Conservation (phyloP, 2,797 vertebrate genomes). For the Sardinella longiceps region DNA sequence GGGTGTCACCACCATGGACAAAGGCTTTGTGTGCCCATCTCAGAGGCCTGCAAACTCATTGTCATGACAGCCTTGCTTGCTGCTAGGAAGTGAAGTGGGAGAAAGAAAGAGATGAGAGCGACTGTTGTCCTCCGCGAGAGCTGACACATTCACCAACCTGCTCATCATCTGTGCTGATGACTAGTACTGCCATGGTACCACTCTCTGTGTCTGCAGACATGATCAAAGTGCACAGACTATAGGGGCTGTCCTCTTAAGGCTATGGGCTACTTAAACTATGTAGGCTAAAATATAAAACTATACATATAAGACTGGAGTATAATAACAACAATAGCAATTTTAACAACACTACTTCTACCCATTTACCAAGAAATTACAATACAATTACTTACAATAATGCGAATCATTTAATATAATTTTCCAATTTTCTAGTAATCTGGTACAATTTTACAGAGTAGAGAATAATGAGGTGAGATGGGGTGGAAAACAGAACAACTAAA, state of each 20-base stretch:
- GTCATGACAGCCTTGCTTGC: neutral
- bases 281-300: too few species aligned
- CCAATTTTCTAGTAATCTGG: neutral
- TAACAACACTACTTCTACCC: neutral
- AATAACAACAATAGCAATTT: neutral
- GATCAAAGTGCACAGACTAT: neutral
- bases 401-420: too few species aligned
- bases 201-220: neutral
- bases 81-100: neutral
- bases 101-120: neutral
- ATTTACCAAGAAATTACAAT: too few species aligned
- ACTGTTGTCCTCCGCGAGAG: neutral
- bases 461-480: neutral
- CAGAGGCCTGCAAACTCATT: neutral
- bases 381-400: too few species aligned
- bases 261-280: neutral
- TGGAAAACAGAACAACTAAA: neutral
- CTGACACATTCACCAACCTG: neutral
- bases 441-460: neutral
- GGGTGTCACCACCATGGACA: neutral
- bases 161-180: neutral
- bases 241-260: neutral
- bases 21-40: neutral
- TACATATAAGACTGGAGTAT: too few species aligned
- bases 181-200: neutral